phyloP scores from a whole-genome alignment of 92 coral and sea anemone species.

The Hydrozoanthus gracilis region DNA sequence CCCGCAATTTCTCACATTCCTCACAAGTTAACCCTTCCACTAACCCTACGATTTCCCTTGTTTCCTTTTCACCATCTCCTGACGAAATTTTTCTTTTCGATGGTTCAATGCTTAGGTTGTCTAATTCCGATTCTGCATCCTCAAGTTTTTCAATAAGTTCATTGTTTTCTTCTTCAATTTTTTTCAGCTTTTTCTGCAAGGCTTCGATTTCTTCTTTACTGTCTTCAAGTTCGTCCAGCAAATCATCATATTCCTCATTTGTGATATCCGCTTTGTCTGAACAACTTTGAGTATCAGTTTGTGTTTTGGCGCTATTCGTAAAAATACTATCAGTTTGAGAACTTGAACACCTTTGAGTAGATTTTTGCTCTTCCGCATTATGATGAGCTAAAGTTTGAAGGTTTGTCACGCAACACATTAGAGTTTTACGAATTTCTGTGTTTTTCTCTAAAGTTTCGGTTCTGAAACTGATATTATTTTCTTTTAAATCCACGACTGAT shows the following conservation, averaged over 20 bases:
- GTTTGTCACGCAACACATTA: constrained; percentile 67
- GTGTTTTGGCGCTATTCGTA: constrained; percentile 42
- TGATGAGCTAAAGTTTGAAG: constrained; percentile 57
- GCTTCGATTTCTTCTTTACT: constrained; percentile 56
- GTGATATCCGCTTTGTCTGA: constrained; percentile 54
- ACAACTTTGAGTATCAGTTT: neutral
- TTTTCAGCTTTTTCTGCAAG: constrained; percentile 42
- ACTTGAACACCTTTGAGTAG: neutral
- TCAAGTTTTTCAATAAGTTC: constrained; percentile 36
- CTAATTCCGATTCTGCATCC: constrained; percentile 23
- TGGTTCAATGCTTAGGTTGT: constrained; percentile 23
- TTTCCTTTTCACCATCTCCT: neutral
- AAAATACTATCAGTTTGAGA: constrained; percentile 4
- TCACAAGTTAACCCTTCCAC: constrained; percentile 46
- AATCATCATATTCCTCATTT: constrained; percentile 52
- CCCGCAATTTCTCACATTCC: constrained; percentile 62
- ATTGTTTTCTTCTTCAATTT: constrained; percentile 32
- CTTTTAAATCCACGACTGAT: constrained; percentile 58
- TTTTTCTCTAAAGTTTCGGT: constrained; percentile 67
- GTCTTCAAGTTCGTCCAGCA: constrained; percentile 70
- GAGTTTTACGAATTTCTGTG: constrained; percentile 49
- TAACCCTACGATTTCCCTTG: neutral
- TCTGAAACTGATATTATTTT: constrained; percentile 59
- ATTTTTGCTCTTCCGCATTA: constrained; percentile 24
- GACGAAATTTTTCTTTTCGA: neutral